Conservation (phyloP, 2,888 invertebrate genomes). For the Tyria jacobaeae region DNA sequence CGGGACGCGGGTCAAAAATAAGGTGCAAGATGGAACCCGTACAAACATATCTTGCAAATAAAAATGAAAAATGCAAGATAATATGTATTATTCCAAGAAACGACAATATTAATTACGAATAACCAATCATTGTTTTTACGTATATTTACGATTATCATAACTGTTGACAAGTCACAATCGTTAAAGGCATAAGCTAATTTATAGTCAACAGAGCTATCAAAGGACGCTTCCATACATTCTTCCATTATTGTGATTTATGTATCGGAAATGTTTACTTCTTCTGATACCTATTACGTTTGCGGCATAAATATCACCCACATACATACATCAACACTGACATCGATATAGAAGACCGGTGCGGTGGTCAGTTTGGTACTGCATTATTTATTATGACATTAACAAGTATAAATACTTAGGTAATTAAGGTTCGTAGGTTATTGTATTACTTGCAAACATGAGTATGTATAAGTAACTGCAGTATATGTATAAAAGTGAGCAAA, state of each 20-base stretch:
- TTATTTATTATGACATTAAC: slow-evolving; percentile 1
- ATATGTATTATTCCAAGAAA: neutral
- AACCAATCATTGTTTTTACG: too few relatives aligned
- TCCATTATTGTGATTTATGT: slow-evolving; percentile 12
- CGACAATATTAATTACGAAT: neutral
- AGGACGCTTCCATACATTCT: slow-evolving; percentile 3
- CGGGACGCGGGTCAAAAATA: too few relatives aligned
- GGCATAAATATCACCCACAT: slow-evolving; percentile 2
- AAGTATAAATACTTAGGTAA: neutral
- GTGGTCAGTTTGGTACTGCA: neutral
- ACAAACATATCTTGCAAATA: too few relatives aligned
- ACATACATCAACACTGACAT: neutral
- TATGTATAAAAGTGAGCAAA: neutral
- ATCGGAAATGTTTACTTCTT: neutral
- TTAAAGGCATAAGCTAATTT: slow-evolving; percentile 24
- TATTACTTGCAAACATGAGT: neutral
- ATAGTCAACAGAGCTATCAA: slow-evolving; percentile 20
- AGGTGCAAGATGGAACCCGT: too few relatives aligned
- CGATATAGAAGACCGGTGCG: slow-evolving; percentile 1
- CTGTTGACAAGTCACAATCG: neutral
- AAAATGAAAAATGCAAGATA: too few relatives aligned
- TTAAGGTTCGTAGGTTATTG: neutral
- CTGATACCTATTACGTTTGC: slow-evolving; percentile 4
- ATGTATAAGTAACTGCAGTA: neutral
- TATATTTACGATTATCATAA: neutral